Evolutionary conservation across 2,797 vertebrate species (phyloP), one percentile per base, ranked within the genome.

Genomic region (Paguma larvata): DNA sequence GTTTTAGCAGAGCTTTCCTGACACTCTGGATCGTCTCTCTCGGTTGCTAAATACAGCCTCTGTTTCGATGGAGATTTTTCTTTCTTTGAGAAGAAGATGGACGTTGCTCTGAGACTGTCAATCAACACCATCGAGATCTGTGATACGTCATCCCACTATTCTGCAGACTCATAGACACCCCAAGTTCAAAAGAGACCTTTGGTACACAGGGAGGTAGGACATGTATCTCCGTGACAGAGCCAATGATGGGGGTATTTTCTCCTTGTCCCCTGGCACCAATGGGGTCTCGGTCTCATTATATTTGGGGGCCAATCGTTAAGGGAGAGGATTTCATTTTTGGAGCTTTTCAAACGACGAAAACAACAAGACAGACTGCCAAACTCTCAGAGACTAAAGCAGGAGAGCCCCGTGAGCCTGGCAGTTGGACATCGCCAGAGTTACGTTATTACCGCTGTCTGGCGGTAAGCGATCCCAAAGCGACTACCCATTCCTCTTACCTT

Each of bases 401-500:
- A 68, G 77, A 68, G 34, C 79, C 82, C 51, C 83, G 46, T n/a
- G 53, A 53, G 32, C 10, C 4, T 1, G 3, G 51, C 80, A 89
- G 32, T 2, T 56, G 19, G 68, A 89, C 65, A 67, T 84, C 44
- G 73, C 23, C 21, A 93, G 80, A 68, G 32, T 73, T 63, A 51
- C 51, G 67, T 94, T 65, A 90, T 38, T 89, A 53, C 95, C 91
- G 73, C 79, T 96, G 59, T 85, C 78, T 87, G 73, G 32, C 51
- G 41, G 85, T 41, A 88, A 97, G 91, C 51, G 67, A 41, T 70
- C 59, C 59, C 89, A 25, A 83, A 83, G 59, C 86, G 48, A 59
- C 16, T 73, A 44, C 30, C 73, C 51, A 92, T 88, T 21, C 34
- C 23, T 63, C 84, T 98, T 99, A 99, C 99, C 99, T 99, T 99